Evolutionary conservation across 2,888 invertebrate species (phyloP), one percentile per base, ranked within the genome.

Genomic region (Anorthoa munda): DNA sequence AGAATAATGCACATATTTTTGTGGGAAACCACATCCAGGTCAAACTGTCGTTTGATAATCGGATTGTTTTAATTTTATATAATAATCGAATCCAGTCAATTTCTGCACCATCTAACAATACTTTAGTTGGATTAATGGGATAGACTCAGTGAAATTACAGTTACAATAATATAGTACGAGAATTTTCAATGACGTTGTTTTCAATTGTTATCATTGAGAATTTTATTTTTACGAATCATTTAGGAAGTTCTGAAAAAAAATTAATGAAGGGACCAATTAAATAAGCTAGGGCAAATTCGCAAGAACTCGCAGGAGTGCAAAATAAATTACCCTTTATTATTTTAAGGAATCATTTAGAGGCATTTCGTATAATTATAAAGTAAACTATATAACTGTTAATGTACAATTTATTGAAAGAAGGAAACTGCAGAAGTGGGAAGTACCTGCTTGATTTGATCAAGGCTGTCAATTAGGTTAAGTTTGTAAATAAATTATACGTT

Each of bases 371-470:
- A 15, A n/a, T n/a, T n/a, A 23, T 2, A n/a, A 39, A 7, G 9
- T 39, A 39, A 39, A 39, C 39, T 39, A 39, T 39, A 39, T 7
- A 39, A 56, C 48, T 66, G 39, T 66, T 26, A 39, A 18, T 48
- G 73, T 48, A 76, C 39, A 66, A 77, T 66, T n/a, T 73, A 56
- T 48, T 2, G 3, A 13, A 31, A 23, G 9, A 18, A 18, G 2
- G 9, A 21, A 53, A 26, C 17, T 51, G 68, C n/a, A 13, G 1
- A 1, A 17, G 1, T 18, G 13, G 9, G 13, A 1, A 4, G 26
- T 87, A 84, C 84, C 84, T 88, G 87, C 66, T 70, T 76, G 61
- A 64, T 67, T 74, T 46, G 39, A 70, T 84, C 50, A 83, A 82
- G 82, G 75, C 77, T 82, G 75, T 78, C 18, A 60, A 66, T 63